These are phyloP conservation scores for Allobates femoralis DNA, from an alignment of 2,797 vertebrate species.

Conservation along the genomic window DNA sequence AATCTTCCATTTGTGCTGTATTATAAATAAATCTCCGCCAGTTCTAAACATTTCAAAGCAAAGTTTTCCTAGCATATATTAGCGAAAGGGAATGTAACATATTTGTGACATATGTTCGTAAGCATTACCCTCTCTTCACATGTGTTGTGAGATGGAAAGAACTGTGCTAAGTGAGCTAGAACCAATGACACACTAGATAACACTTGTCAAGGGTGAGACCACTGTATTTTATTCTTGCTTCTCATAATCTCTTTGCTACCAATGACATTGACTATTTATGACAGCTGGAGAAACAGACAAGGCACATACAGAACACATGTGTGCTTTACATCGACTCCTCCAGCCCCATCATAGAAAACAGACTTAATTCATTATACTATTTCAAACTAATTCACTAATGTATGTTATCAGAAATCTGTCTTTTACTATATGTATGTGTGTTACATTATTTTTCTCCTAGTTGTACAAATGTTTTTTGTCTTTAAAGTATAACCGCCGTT, in stretches of 20 bases:
- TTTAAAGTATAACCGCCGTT: no score
- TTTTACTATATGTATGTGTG: neutral
- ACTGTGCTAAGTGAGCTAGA: constrained; percentile 57
- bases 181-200: constrained; percentile 59
- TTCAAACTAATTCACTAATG: neutral
- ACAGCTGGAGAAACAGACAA: constrained; percentile 52
- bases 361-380: neutral
- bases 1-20: constrained; percentile 1
- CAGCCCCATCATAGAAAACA: neutral
- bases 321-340: neutral
- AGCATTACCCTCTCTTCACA: constrained; percentile 49
- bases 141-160: constrained; percentile 44
- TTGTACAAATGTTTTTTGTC: neutral
- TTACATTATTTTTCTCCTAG: neutral
- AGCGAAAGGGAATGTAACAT: constrained; percentile 30
- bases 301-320: constrained; percentile 25
- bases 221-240: constrained; percentile 44
- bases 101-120: constrained; percentile 54
- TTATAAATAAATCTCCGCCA: constrained; percentile 28
- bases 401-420: neutral
- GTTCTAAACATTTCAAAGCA: constrained; percentile 39
- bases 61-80: constrained; percentile 23
- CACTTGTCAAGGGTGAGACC: constrained; percentile 61
- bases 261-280: constrained; percentile 47
- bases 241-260: constrained; percentile 53